These are phyloP conservation scores for Papilio elwesi DNA, from an alignment of 2,888 invertebrate species.

Conservation along the genomic window DNA sequence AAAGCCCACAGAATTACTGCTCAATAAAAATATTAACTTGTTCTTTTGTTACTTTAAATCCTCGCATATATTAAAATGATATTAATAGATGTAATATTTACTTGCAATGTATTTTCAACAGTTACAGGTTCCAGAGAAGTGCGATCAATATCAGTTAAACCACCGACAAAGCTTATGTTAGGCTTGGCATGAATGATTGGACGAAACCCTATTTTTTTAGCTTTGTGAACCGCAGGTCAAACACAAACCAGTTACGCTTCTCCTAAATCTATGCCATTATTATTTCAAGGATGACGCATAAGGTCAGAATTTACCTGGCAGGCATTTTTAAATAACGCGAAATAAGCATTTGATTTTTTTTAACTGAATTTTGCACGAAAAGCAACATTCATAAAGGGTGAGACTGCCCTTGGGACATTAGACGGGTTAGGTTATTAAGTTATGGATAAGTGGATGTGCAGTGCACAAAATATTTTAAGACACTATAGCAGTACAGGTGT, in stretches of 20 bases:
- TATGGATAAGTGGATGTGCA: neutral
- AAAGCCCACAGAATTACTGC: neutral
- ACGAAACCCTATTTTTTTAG: neutral
- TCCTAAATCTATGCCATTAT: constrained; percentile 28
- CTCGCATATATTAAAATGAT: no score
- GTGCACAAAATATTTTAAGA: neutral
- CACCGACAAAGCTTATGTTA: no score
- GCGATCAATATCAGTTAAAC: no score
- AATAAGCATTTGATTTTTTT: constrained; percentile 8
- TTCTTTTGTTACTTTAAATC: no score
- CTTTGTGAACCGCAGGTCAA: neutral
- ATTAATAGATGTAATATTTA: no score
- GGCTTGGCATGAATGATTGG: no score
- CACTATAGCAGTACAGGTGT: no score
- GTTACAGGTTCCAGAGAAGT: no score
- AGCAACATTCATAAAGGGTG: constrained; percentile 23
- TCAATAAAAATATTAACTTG: neutral
- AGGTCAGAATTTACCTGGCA: constrained; percentile 34
- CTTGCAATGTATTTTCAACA: no score
- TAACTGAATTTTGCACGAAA: constrained; percentile 29
- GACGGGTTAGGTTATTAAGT: constrained; percentile 1
- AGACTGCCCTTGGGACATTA: constrained; percentile 30
- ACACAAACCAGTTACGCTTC: neutral
- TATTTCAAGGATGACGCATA: constrained; percentile 21
- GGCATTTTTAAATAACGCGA: constrained; percentile 31